These are phyloP conservation scores for Lipophrys pholis DNA, from an alignment of 2,113 vertebrate genomes.

Conservation along the genomic window DNA sequence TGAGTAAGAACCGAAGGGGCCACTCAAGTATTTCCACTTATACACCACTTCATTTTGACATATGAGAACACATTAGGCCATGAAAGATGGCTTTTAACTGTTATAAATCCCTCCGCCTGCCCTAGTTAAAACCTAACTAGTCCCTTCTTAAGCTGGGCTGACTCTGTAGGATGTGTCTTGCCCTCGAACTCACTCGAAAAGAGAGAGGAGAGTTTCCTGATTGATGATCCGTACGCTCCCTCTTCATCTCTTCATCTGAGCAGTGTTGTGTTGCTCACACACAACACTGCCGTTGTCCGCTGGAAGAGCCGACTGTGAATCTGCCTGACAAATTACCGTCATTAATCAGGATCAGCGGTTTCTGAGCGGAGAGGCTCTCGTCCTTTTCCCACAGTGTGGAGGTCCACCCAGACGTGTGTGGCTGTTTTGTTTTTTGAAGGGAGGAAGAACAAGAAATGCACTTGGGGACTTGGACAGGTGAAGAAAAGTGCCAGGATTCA, in stretches of 20 bases:
- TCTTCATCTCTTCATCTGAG: constrained; percentile 66
- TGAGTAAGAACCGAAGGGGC: not conserved
- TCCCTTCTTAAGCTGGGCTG: not conserved
- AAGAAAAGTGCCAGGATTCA: no score
- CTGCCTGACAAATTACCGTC: constrained; percentile 53
- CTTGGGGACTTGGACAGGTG: no score
- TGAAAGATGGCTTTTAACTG: not conserved
- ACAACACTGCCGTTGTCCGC: constrained; percentile 24
- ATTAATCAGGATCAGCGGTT: constrained; percentile 52
- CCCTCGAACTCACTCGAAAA: constrained; percentile 27
- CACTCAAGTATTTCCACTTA: constrained; percentile 40
- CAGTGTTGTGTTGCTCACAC: constrained; percentile 42
- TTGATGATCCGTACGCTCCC: constrained; percentile 54
- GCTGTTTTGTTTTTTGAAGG: no score
- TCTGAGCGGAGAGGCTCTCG: constrained; percentile 18
- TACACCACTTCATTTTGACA: constrained; percentile 37
- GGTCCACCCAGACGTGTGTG: no score
- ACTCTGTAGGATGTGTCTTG: constrained; percentile 28
- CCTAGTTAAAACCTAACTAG: constrained; percentile 4
- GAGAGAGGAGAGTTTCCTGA: constrained; percentile 51
- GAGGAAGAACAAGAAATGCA: no score
- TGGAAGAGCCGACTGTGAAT: constrained; percentile 16
- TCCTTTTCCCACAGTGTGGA: constrained; percentile 7
- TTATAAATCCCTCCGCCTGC: not conserved
- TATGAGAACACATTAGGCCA: constrained; percentile 19